Evolutionary conservation across 1,140 invertebrate genomes (phyloP), one percentile per base, ranked within the genome.

Genomic region (Drosophila rhopaloa): DNA sequence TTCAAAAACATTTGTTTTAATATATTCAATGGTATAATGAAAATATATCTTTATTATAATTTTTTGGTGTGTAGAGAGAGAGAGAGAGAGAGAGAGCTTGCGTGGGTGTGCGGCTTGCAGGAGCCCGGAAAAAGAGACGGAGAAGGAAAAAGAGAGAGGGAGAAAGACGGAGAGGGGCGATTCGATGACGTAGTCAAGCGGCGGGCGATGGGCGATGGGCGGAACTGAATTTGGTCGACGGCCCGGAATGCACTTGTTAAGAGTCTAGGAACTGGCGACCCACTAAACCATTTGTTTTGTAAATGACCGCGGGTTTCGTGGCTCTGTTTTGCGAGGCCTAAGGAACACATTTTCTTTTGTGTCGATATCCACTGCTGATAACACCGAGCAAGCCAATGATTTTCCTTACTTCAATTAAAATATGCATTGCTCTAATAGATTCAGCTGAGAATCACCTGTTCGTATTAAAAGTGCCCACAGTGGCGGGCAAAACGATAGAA

Each of bases 91-190:
- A 3, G 24, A 32, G 8, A 47, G 44, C 44, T 47, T 47, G 19
- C 44, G 44, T 47, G 44, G 44, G 44, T 16, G 44, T 24, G 16
- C 44, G 19, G 19, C 16, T 47, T 47, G 44, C 44, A 24, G 44
- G 50, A 51, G 27, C 27, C 9, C n/a, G 27, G 9, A 35, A 19
- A n/a, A 24, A n/a, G 11, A 16, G 44, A 24, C 4, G 11, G 10
- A 14, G 4, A 27, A 19, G 9, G 38, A 44, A 24, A 40, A 24
- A 6, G 11, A n/a, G 24, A 27, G 5, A 27, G 19, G 6, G 9
- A 11, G 35, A 19, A 1, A n/a, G 29, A 10, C 6, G 1, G 5
- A 38, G 37, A 38, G 9, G 44, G 19, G 44, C 46, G 19, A 24
- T 5, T 48, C 29, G 46, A 29, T 48, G 46, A 48, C 46, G 46